Evolutionary conservation across 37 sponge, comb jelly and placozoan genomes (phyloP).

Genomic region (Corticium candelabrum): DNA sequence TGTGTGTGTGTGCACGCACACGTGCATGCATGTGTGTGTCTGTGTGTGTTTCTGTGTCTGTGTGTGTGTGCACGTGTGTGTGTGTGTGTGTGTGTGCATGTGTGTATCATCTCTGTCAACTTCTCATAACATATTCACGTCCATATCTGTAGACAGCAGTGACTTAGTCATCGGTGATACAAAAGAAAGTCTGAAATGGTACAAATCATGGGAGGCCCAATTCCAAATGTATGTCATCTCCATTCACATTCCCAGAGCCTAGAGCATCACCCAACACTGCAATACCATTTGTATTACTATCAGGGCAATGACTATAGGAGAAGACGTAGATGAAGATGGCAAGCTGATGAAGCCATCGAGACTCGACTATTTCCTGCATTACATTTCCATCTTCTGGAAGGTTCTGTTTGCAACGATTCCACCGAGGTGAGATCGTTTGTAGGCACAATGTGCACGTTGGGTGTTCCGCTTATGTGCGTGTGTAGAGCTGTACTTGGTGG

Average conservation of each 20-base stretch:
- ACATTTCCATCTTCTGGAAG: constrained; percentile 27
- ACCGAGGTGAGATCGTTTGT: constrained; percentile 11
- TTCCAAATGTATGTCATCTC: too few species aligned
- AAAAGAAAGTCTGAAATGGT: too few species aligned
- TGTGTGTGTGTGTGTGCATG: neutral
- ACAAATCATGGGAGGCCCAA: too few species aligned
- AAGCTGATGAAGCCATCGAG: neutral
- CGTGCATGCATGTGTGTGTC: neutral
- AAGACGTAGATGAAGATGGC: neutral
- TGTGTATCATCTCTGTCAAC: too few species aligned
- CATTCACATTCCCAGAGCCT: too few species aligned
- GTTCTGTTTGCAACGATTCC: constrained; percentile 22
- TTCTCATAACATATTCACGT: too few species aligned
- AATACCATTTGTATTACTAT: neutral
- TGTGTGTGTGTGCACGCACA: too few species aligned
- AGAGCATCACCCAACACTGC: too few species aligned
- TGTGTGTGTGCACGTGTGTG: neutral
- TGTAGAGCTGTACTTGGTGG: neutral
- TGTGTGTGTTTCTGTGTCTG: too few species aligned
- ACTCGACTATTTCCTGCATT: constrained; percentile 11
- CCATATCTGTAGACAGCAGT: too few species aligned
- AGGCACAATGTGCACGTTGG: neutral
- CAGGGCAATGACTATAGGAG: neutral
- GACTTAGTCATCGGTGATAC: too few species aligned
- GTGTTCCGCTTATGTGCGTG: neutral